Conservation (phyloP, 1,140 invertebrate genomes). For the Zaprionus tsacasi region DNA sequence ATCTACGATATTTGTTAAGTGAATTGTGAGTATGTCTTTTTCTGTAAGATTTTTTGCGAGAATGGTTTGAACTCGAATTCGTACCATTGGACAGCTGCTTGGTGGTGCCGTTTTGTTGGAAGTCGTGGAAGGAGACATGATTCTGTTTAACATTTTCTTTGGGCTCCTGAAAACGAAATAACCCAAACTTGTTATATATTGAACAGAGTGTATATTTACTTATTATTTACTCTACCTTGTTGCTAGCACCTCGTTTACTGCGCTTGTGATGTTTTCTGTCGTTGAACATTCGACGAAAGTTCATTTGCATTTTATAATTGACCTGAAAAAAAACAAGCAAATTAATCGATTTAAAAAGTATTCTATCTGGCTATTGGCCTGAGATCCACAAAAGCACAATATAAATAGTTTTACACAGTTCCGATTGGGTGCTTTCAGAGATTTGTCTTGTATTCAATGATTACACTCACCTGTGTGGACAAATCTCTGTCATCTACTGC, state of each 20-base stretch:
- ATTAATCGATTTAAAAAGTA: not conserved
- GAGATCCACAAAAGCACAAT: constrained; percentile 33
- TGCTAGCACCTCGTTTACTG: constrained; percentile 89
- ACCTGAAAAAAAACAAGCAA: constrained; percentile 85
- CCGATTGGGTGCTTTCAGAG: constrained; percentile 41
- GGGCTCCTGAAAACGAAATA: constrained; percentile 50
- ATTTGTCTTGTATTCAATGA: constrained; percentile 38
- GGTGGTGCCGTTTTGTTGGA: constrained; percentile 93
- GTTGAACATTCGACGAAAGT: constrained; percentile 92
- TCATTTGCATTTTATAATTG: constrained; percentile 96
- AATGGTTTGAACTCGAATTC: constrained; percentile 85
- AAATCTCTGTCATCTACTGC: constrained; percentile 95
- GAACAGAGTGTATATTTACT: not conserved
- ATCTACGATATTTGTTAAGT: constrained; percentile 85
- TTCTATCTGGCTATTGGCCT: not conserved
- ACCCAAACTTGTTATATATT: not conserved
- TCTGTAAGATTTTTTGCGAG: constrained; percentile 84
- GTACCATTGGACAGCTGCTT: constrained; percentile 94
- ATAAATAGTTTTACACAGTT: not conserved
- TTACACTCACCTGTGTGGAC: constrained; percentile 87
- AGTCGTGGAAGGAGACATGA: constrained; percentile 93
- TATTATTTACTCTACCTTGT: constrained; percentile 86
- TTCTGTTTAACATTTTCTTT: constrained; percentile 89
- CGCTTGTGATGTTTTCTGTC: constrained; percentile 93
- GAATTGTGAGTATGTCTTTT: constrained; percentile 85